Base-by-base conservation (phyloP, 2,888 invertebrate species). In the Coremacera marginata region DNA sequence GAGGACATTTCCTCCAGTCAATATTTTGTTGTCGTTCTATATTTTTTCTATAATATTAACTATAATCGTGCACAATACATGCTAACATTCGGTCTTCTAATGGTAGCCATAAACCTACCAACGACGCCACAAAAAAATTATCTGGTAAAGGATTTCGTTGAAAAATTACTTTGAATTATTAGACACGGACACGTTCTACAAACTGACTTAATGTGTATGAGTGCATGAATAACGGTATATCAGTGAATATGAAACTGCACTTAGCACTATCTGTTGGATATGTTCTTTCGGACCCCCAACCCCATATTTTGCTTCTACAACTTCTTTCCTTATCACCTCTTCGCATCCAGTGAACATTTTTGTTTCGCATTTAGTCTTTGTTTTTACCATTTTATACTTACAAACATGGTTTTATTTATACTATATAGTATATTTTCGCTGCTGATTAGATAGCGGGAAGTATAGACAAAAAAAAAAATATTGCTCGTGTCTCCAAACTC, bases 381-480 rank as follows among this genome's bases (percentile, higher is more conserved):
- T 70, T 70, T 27, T 70, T 70, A 27, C 70, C 27, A 31, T 55
- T 55, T 55, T 70, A 70, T 55, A 70, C n/a, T 55, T 55, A 31
- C 31, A 4, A 4, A 31, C 51, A 73, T 72, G 51, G 62, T 62
- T 72, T 62, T 72, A 62, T 31, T 62, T 60, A 27, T 72, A 34
- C 27, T 73, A 11, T 49, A 25, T 62, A 27, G 27, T 73, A 60
- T 57, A 70, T 72, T 72, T 72, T 76, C 65, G 68, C 67, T 57
- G 77, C 52, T 77, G 80, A 80, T 80, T 80, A 80, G 80, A 80
- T 80, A 79, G 76, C 65, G 70, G 37, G 62, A 52, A 37, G 14
- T 51, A 16, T 31, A 34, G 63, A 55, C 44, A 71, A 55, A 14
- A 74, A 60, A 71, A 19, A 44, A 71, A 77, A 31, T 19, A 25